Evolutionary conservation across 2,888 invertebrate species (phyloP).

Genomic region (Amblyteles armatorius): DNA sequence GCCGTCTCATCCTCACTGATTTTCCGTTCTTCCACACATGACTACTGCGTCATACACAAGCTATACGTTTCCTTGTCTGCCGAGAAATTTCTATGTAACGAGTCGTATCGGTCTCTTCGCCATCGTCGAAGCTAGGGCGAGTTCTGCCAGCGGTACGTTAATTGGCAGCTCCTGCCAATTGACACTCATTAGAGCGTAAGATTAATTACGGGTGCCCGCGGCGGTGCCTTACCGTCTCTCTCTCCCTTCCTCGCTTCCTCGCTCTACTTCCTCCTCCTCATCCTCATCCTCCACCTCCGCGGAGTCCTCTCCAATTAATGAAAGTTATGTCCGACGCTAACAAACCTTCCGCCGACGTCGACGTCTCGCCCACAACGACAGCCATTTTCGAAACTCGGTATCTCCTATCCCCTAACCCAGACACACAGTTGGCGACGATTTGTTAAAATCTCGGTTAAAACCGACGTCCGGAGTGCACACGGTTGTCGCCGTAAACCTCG

Average conservation of each 20-base stretch:
- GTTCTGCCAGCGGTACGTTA: slow-evolving; percentile 76
- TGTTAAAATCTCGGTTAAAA: slow-evolving; percentile 56
- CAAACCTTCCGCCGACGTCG: slow-evolving; percentile 76
- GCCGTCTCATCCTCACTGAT: slow-evolving; percentile 39
- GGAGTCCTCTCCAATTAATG: slow-evolving; percentile 80
- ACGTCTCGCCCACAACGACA: slow-evolving; percentile 65
- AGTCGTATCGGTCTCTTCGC: slow-evolving; percentile 58
- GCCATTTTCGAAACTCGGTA: slow-evolving; percentile 60
- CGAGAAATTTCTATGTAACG: slow-evolving; percentile 21
- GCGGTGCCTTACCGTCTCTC: slow-evolving; percentile 44
- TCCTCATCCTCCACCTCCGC: slow-evolving; percentile 71
- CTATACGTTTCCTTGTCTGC: background rate
- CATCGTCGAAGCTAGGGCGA: slow-evolving; percentile 66
- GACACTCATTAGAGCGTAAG: slow-evolving; percentile 82
- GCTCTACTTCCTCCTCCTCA: slow-evolving; percentile 75
- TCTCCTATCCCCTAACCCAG: slow-evolving; percentile 23
- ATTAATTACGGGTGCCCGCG: slow-evolving; percentile 77
- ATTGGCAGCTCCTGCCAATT: slow-evolving; percentile 81
- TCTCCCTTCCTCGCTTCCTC: slow-evolving; percentile 72
- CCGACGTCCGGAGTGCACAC: slow-evolving; percentile 34
- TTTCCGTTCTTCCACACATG: slow-evolving; percentile 37
- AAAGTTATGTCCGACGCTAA: slow-evolving; percentile 81
- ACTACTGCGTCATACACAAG: slow-evolving; percentile 17
- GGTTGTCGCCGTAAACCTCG: slow-evolving; percentile 7
- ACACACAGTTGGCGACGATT: slow-evolving; percentile 65